These are phyloP conservation scores for Melitaea cinxia DNA, from an alignment of 1,140 invertebrate genomes.

Conservation along the genomic window DNA sequence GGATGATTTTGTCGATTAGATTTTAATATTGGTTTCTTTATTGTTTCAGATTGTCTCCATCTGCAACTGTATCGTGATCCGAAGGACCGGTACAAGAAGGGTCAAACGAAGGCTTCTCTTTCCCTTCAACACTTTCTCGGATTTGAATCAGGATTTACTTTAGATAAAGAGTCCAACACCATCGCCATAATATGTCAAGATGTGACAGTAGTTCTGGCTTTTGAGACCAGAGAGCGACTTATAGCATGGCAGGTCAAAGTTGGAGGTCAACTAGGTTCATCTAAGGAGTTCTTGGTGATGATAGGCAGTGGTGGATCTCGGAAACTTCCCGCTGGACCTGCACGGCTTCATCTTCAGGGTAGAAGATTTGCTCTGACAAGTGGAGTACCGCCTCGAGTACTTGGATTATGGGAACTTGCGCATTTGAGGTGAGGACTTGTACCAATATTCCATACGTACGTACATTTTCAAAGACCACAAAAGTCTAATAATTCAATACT, in stretches of 20 bases:
- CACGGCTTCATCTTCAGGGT: constrained; percentile 91
- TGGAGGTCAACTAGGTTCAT: constrained; percentile 88
- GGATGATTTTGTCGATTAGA: not conserved
- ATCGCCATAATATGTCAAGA: constrained; percentile 95
- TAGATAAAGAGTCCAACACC: constrained; percentile 96
- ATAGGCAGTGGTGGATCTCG: constrained; percentile 87
- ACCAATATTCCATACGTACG: no score
- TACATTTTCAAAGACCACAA: no score
- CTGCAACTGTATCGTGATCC: constrained; percentile 94
- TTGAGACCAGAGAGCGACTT: constrained; percentile 92
- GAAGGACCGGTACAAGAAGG: constrained; percentile 92
- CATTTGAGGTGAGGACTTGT: constrained; percentile 87
- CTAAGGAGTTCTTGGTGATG: constrained; percentile 91
- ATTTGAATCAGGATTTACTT: constrained; percentile 92
- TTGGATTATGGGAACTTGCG: constrained; percentile 89
- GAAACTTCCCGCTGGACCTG: constrained; percentile 86
- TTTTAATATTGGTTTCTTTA: constrained; percentile 35
- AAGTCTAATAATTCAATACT: no score
- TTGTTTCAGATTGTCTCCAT: constrained; percentile 93
- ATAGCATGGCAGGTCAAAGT: constrained; percentile 91
- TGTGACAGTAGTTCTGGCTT: constrained; percentile 92
- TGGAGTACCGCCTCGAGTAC: constrained; percentile 89
- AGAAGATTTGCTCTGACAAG: constrained; percentile 91
- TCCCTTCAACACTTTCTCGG: constrained; percentile 93
- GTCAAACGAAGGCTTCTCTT: constrained; percentile 91